Conservation (phyloP, 2,888 invertebrate genomes). For the Palloptera scutellata region DNA sequence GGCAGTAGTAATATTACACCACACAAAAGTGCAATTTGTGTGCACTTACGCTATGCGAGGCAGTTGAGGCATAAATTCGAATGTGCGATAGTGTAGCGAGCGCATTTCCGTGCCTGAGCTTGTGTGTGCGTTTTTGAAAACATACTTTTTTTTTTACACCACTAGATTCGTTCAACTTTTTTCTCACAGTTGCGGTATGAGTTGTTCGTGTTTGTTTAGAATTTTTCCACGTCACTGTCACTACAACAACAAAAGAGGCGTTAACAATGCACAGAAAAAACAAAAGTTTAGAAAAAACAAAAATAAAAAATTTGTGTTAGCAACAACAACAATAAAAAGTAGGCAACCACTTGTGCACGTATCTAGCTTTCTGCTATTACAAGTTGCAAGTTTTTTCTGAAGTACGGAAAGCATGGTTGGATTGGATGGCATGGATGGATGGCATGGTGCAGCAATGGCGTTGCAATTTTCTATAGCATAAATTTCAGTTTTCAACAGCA, state of each 20-base stretch:
- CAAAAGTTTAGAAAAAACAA: background rate
- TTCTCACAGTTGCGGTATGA: conserved; percentile 15
- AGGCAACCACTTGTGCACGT: conserved; percentile 25
- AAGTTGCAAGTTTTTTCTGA: no score
- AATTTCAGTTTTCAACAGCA: background rate
- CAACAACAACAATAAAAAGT: conserved; percentile 10
- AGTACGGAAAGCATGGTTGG: no score
- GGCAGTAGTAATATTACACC: background rate
- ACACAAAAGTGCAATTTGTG: conserved; percentile 28
- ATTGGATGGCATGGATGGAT: no score
- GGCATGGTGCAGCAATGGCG: no score
- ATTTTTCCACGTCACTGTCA: conserved; percentile 24
- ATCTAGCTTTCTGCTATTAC: background rate
- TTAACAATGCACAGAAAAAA: background rate
- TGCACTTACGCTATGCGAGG: conserved; percentile 2
- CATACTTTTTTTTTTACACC: conserved; percentile 4
- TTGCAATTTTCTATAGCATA: background rate
- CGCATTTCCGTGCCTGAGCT: background rate
- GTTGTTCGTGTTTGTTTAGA: conserved; percentile 26
- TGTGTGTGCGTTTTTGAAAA: conserved; percentile 14
- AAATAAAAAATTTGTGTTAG: conserved; percentile 7
- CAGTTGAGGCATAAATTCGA: background rate
- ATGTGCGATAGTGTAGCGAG: background rate
- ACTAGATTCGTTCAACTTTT: conserved; percentile 9
- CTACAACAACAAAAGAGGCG: background rate